These are phyloP conservation scores for Clunio marinus DNA, from an alignment of 2,888 invertebrate genomes.

Conservation along the genomic window DNA sequence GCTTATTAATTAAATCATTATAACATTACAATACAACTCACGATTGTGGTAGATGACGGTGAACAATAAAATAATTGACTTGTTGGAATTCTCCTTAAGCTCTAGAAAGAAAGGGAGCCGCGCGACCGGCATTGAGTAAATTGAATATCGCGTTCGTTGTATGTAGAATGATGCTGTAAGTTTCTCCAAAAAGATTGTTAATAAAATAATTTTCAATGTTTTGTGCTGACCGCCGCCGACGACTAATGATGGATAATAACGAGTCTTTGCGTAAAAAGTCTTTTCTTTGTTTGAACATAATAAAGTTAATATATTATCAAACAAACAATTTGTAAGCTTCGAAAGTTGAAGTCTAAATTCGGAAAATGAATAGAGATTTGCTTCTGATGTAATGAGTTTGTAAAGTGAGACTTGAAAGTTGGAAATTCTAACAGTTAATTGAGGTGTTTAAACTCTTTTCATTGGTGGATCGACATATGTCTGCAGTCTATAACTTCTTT, in stretches of 20 bases:
- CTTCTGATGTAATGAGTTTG: too few species aligned
- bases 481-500: too few species aligned
- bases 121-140: neutral
- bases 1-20: constrained; percentile 35
- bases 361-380: too few species aligned
- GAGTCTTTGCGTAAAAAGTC: too few species aligned
- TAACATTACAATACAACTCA: neutral
- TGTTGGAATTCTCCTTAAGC: neutral
- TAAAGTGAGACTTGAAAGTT: too few species aligned
- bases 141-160: neutral
- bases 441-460: too few species aligned
- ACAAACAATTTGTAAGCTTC: constrained; percentile 15
- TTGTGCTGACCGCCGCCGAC: neutral
- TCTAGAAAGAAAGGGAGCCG: neutral
- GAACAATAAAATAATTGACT: constrained; percentile 26
- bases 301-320: constrained; percentile 32
- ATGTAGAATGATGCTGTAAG: constrained; percentile 15
- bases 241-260: neutral
- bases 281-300: constrained; percentile 27
- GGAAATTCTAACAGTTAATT: too few species aligned
- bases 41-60: neutral
- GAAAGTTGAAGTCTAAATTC: too few species aligned
- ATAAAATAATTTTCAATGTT: constrained; percentile 3
- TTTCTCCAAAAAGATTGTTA: constrained; percentile 16
- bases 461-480: too few species aligned